Conservation (phyloP, 2,113 vertebrate species). For the Neodon shergylaensis region DNA sequence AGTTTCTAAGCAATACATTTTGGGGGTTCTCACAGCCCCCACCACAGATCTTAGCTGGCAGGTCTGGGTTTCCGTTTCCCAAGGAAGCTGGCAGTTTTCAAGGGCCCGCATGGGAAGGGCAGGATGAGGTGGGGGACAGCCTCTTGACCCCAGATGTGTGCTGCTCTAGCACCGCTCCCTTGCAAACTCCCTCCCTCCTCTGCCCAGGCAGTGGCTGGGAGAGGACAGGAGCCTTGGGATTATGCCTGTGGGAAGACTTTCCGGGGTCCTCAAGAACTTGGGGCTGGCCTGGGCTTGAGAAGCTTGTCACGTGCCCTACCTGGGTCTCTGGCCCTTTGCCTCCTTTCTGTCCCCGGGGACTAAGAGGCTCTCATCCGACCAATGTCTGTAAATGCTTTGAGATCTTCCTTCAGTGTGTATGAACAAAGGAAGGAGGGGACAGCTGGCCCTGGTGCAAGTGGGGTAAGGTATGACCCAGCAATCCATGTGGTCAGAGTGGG, state of each 20-base stretch:
- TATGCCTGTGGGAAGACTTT: background rate
- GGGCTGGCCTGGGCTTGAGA: slow-evolving; percentile 8
- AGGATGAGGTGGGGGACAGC: background rate
- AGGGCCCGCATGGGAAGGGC: slow-evolving; percentile 36
- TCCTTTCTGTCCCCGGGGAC: slow-evolving; percentile 19
- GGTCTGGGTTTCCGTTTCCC: slow-evolving; percentile 71
- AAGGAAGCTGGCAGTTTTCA: slow-evolving; percentile 53
- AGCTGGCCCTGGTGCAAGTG: background rate
- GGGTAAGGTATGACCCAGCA: background rate
- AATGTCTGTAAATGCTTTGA: slow-evolving; percentile 79
- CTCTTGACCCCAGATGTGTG: slow-evolving; percentile 27
- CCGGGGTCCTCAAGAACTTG: slow-evolving; percentile 6
- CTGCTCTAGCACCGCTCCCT: slow-evolving; percentile 5
- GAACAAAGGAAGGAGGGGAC: slow-evolving; percentile 20
- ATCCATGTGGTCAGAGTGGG: background rate
- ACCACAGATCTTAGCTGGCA: slow-evolving; percentile 81
- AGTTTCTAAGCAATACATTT: slow-evolving; percentile 84
- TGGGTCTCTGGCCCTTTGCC: background rate
- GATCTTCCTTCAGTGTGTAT: slow-evolving; percentile 35
- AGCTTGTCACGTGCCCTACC: background rate
- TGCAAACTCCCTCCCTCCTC: background rate
- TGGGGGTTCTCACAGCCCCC: slow-evolving; percentile 76
- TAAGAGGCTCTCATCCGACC: slow-evolving; percentile 71
- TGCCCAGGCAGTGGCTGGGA: slow-evolving; percentile 2
- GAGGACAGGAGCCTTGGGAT: slow-evolving; percentile 13